Evolutionary conservation across 2,113 vertebrate species (phyloP), one percentile per base, ranked within the genome.

Genomic region (Rhinopithecus roxellana): DNA sequence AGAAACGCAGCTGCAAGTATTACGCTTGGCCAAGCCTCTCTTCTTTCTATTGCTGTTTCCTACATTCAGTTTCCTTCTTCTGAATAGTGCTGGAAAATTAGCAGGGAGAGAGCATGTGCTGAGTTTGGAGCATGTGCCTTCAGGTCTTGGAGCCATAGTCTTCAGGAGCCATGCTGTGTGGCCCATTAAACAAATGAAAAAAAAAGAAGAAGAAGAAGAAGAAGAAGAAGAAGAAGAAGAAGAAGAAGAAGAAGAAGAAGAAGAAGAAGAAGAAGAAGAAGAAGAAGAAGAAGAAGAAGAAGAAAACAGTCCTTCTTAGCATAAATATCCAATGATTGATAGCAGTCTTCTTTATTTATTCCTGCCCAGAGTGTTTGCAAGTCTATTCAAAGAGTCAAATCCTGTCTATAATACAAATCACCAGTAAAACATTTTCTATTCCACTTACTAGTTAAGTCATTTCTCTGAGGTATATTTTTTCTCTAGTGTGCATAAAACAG

Each of bases 1-100:
- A 97, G 96, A 98, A 98, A 95, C 81, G 79, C 98, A 98, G 98
- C 97, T 98, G 98, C 95, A 97, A 97, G 98, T 96, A 97, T 96
- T 97, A 90, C 75, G 70, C 97, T 96, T 98, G 93, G 96, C 95
- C 97, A 97, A 98, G 79, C n/a, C 95, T 64, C 95, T 96, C 48
- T 96, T 96, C 69, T 97, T 97, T 96, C 96, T 93, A 30, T 86
- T 87, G 92, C 93, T 67, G 32, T 90, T 97, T 95, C 90, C 93
- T 96, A 8, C 72, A 52, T 95, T 97, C 94, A 80, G 87, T 90
- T 98, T 94, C 93, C 95, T 96, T 96, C 78, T 75, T 97, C 43
- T 97, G 97, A 97, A 97, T 96, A 97, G 97, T 94, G 95, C 94
- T 75, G 50, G 81, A 81, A 90, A 80, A 97, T 97, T 96, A 98